Evolutionary conservation across 2,888 invertebrate genomes (phyloP).

Genomic region (Stegophylla sp.): DNA sequence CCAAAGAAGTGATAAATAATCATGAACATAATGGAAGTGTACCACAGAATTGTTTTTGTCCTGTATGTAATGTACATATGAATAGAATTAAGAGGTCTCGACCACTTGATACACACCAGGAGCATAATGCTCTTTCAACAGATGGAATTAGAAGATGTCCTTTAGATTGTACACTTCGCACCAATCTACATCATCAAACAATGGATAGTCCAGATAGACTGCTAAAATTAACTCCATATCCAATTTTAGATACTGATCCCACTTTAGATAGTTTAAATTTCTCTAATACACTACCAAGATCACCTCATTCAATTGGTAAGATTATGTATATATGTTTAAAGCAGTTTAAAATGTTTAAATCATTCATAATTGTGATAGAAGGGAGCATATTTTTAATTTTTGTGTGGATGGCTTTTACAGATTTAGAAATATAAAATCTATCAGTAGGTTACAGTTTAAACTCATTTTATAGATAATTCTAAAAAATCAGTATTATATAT

Average conservation of each 20-base stretch:
- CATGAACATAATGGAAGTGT: slow-evolving; percentile 34
- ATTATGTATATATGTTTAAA: not conserved
- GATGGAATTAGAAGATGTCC: slow-evolving; percentile 31
- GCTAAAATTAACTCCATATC: slow-evolving; percentile 42
- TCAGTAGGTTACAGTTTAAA: too few relatives aligned
- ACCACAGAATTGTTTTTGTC: slow-evolving; percentile 51
- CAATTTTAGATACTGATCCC: slow-evolving; percentile 37
- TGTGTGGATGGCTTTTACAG: too few relatives aligned
- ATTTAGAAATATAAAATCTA: too few relatives aligned
- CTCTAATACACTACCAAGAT: slow-evolving; percentile 2
- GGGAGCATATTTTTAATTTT: too few relatives aligned
- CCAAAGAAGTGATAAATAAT: slow-evolving; percentile 27
- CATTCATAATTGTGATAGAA: too few relatives aligned
- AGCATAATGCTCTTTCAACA: slow-evolving; percentile 34
- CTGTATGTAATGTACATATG: slow-evolving; percentile 42
- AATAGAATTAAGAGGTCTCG: slow-evolving; percentile 48
- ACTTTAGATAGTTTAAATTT: slow-evolving; percentile 22
- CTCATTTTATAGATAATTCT: too few relatives aligned
- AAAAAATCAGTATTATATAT: too few relatives aligned
- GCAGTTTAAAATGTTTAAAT: too few relatives aligned
- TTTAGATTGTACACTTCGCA: slow-evolving; percentile 25
- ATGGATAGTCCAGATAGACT: slow-evolving; percentile 37
- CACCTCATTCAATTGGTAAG: slow-evolving; percentile 30
- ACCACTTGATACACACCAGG: slow-evolving; percentile 46
- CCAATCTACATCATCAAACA: slow-evolving; percentile 21